These are phyloP conservation scores for Phrynocephalus forsythii DNA, from an alignment of 2,797 vertebrate genomes.

Conservation along the genomic window DNA sequence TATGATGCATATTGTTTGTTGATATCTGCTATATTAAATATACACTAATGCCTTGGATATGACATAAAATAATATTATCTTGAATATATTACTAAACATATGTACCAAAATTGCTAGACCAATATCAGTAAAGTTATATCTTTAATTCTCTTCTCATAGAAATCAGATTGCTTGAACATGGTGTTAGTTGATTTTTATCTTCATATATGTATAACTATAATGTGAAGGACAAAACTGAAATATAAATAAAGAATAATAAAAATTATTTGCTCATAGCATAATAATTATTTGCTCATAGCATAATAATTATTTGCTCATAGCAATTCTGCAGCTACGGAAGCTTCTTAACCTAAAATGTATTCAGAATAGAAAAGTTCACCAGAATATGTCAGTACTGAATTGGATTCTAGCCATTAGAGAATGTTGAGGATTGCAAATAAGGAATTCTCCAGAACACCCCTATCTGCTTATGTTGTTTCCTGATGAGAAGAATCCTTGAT, in stretches of 20 bases:
- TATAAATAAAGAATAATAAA: not conserved
- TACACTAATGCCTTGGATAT: conserved; percentile 25
- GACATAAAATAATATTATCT: not conserved
- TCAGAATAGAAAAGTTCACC: not conserved
- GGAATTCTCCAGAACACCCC: not conserved
- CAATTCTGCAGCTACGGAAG: too few relatives aligned
- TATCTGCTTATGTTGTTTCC: too few relatives aligned
- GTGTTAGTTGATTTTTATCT: not conserved
- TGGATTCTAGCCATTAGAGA: not conserved
- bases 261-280: not conserved
- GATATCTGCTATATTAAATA: conserved; percentile 13
- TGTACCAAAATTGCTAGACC: not conserved
- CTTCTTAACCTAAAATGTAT: not conserved
- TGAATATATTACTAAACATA: not conserved
- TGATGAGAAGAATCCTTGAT: too few relatives aligned
- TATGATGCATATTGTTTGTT: conserved; percentile 23
- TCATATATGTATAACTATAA: not conserved
- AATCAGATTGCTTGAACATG: not conserved
- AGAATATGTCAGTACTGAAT: not conserved
- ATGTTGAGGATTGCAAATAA: not conserved
- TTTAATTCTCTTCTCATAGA: not conserved
- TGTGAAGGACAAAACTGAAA: not conserved
- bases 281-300: not conserved
- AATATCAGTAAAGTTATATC: not conserved
- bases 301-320: too few relatives aligned